Conservation (phyloP, 2,113 vertebrate genomes). For the Ctenomys sociabilis region DNA sequence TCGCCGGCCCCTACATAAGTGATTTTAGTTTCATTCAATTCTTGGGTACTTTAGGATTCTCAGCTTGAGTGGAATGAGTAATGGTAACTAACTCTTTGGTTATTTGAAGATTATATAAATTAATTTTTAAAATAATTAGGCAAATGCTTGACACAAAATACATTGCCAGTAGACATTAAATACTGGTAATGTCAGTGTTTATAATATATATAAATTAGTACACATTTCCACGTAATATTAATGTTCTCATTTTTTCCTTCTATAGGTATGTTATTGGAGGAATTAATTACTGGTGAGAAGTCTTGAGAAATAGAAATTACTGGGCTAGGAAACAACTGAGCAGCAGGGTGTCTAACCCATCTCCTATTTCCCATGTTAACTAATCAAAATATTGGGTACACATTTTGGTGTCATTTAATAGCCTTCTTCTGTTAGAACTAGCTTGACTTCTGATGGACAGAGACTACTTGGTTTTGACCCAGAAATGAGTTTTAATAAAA, state of each 20-base stretch:
- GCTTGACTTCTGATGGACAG: neutral
- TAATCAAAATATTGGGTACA: neutral
- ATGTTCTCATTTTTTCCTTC: neutral
- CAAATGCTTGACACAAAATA: neutral
- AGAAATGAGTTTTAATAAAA: conserved; percentile 45
- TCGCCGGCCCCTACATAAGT: no score
- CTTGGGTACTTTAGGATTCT: neutral
- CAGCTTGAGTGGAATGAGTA: neutral
- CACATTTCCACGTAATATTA: neutral
- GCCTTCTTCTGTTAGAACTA: neutral
- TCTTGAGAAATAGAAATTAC: conserved; percentile 12
- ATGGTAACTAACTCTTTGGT: neutral
- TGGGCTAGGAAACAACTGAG: conserved; percentile 17
- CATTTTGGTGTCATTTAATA: neutral
- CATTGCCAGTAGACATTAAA: neutral
- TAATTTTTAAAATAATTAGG: neutral
- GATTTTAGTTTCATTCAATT: neutral
- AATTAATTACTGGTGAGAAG: neutral
- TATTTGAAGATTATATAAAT: neutral
- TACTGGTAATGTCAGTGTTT: neutral
- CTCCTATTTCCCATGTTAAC: neutral
- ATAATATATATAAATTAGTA: neutral
- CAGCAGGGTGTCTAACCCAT: neutral
- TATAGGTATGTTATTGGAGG: neutral
- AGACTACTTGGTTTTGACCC: neutral